These are phyloP conservation scores for Polyommatus icarus DNA, from an alignment of 2,888 invertebrate genomes.

Conservation along the genomic window DNA sequence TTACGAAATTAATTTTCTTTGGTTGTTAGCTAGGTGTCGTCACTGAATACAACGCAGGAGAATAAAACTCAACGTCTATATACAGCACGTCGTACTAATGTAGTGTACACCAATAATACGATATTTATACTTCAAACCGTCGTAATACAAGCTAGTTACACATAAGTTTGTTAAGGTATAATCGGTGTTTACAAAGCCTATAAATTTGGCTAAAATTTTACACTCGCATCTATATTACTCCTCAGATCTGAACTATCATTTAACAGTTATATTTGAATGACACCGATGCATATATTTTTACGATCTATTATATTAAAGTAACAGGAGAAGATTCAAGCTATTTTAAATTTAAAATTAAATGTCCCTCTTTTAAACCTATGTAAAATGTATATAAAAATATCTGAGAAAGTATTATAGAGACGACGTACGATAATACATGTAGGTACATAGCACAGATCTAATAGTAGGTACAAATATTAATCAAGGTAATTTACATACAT, in stretches of 20 bases:
- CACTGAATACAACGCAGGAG: constrained; percentile 37
- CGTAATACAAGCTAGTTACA: constrained; percentile 59
- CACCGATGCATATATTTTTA: constrained; percentile 8
- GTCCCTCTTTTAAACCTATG: constrained; percentile 21
- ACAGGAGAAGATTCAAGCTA: constrained; percentile 6
- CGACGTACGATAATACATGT: constrained; percentile 33
- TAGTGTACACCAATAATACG: constrained; percentile 47
- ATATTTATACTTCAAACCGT: constrained; percentile 57
- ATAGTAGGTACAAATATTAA: constrained; percentile 71
- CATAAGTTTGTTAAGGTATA: constrained; percentile 51
- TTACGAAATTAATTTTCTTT: constrained; percentile 48
- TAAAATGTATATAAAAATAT: constrained; percentile 33
- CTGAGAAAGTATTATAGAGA: constrained; percentile 34
- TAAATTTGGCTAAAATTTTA: constrained; percentile 41
- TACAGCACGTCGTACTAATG: constrained; percentile 37
- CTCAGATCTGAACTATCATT: constrained; percentile 49
- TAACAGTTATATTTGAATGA: constrained; percentile 1
- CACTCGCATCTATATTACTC: constrained; percentile 27
- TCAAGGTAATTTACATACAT: constrained; percentile 74
- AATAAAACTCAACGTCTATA: constrained; percentile 15
- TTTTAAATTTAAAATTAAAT: constrained; percentile 15
- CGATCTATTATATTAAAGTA: constrained; percentile 6
- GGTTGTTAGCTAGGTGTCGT: constrained; percentile 46
- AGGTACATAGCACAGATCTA: constrained; percentile 70
- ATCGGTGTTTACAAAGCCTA: constrained; percentile 48